Percentiles rank a stretch among this genome's conserved stretches.
Conservation (phyloP, 92 coral and sea anemone genomes). For the Epizoanthus illoricatus region DNA sequence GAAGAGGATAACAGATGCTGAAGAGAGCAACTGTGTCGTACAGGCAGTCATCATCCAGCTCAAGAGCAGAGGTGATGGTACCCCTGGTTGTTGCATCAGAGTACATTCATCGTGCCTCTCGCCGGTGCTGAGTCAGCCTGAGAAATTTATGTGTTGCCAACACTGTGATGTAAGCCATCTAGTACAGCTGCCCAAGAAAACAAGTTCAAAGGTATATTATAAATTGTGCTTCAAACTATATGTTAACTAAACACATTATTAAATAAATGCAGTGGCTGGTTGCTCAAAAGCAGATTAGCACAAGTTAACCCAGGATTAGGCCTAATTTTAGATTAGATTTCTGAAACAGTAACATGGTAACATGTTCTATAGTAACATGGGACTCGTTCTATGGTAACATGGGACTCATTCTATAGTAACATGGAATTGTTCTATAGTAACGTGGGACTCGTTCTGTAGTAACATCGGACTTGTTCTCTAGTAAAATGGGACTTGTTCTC, state of each 20-base stretch:
- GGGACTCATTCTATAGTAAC: no score
- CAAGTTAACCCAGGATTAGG: no score
- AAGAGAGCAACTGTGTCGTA: slow-evolving; percentile 54
- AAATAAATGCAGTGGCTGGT: background rate
- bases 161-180: slow-evolving; percentile 60
- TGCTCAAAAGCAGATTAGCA: no score
- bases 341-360: no score
- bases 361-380: no score
- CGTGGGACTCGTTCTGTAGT: no score
- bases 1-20: slow-evolving; percentile 20
- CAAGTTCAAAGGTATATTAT: slow-evolving; percentile 40
- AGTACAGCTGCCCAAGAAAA: slow-evolving; percentile 51
- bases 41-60: slow-evolving; percentile 77
- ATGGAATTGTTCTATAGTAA: no score
- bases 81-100: slow-evolving; percentile 32
- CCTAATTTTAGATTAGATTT: no score
- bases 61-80: slow-evolving; percentile 21
- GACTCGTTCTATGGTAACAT: no score
- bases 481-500: background rate
- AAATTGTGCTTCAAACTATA: background rate
- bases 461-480: background rate
- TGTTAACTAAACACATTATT: background rate
- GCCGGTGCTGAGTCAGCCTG: slow-evolving; percentile 47
- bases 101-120: slow-evolving; percentile 75
- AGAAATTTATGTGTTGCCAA: slow-evolving; percentile 60